Evolutionary conservation across 2,113 vertebrate genomes (phyloP).

Genomic region (Sturnus vulgaris): DNA sequence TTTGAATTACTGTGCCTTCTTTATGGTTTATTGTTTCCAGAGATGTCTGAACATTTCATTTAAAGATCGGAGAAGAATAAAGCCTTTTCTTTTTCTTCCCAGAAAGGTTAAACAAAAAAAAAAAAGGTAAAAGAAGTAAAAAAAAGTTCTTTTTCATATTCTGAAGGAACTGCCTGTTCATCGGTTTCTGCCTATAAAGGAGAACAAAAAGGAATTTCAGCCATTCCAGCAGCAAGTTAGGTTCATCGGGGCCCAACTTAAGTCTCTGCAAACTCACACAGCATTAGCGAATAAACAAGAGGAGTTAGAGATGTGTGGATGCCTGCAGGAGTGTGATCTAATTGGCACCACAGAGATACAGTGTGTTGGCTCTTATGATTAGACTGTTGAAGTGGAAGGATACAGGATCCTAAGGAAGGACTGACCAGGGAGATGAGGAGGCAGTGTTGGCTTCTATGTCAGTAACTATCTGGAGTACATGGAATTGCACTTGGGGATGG

Average conservation of each 20-base stretch:
- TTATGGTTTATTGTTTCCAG: conserved; percentile 84
- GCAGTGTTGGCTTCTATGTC: background rate
- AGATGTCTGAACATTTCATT: conserved; percentile 71
- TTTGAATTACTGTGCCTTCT: conserved; percentile 74
- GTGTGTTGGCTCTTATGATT: background rate
- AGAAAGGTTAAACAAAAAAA: background rate
- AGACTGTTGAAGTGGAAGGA: background rate
- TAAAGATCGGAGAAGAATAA: conserved; percentile 77
- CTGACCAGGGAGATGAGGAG: background rate
- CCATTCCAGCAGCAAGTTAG: background rate
- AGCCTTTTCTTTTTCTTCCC: conserved; percentile 59
- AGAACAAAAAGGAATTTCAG: background rate
- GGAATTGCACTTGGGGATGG: background rate
- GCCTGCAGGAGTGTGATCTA: background rate
- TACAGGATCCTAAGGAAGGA: background rate
- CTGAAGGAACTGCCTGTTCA: background rate
- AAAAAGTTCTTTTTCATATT: background rate
- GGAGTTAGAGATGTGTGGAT: background rate
- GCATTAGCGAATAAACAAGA: background rate
- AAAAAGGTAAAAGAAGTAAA: background rate
- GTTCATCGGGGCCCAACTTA: accelerated
- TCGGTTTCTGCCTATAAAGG: background rate
- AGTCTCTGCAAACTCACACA: background rate
- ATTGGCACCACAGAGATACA: background rate
- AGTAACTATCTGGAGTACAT: too few relatives aligned